Conservation (phyloP, 2,797 vertebrate genomes). For the Sebastes oblongus region DNA sequence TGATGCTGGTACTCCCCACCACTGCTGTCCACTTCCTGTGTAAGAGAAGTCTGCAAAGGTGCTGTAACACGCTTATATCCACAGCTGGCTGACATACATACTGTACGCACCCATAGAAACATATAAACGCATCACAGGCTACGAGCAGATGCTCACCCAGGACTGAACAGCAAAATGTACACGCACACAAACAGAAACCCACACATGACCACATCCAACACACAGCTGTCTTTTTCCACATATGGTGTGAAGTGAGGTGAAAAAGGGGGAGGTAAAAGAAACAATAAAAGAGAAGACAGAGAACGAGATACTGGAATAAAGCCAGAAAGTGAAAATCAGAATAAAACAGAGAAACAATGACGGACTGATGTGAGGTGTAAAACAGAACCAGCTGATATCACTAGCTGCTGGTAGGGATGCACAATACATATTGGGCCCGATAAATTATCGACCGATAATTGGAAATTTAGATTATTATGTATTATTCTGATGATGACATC, state of each 20-base stretch:
- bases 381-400: constrained; percentile 8
- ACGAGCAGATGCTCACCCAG: background rate
- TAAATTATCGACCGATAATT: too few species aligned
- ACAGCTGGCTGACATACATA: constrained; percentile 44
- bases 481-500: too few species aligned
- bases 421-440: too few species aligned
- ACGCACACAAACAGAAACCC: constrained; percentile 18
- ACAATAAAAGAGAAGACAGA: background rate
- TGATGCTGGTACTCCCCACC: constrained; percentile 21
- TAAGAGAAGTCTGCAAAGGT: constrained; percentile 22
- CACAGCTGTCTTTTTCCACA: constrained; percentile 30
- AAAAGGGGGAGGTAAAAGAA: background rate
- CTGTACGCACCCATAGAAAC: background rate
- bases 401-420: background rate
- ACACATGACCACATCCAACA: constrained; percentile 51
- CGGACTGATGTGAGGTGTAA: background rate
- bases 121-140: constrained; percentile 29
- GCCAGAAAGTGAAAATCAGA: background rate
- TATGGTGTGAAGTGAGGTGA: background rate
- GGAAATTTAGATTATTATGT: too few species aligned
- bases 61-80: constrained; percentile 37
- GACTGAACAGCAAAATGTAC: constrained; percentile 9
- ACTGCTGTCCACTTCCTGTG: constrained; percentile 53
- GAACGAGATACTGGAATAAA: background rate
- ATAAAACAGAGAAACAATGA: background rate